Conservation (phyloP, 2,888 invertebrate genomes). For the Seira ritae region DNA sequence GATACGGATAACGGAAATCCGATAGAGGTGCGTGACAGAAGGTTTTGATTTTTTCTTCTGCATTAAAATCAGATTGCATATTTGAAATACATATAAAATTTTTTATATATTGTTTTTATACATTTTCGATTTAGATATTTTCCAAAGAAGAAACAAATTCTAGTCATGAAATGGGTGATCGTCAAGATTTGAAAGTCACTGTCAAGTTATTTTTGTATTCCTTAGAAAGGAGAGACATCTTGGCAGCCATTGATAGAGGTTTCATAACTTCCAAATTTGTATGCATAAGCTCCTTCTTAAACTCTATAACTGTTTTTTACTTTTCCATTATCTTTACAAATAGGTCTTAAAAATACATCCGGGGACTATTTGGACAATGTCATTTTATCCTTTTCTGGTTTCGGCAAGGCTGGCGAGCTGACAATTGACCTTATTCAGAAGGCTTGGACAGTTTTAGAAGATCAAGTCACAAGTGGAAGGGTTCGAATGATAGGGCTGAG, state of each 20-base stretch:
- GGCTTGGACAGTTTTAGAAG: conserved; percentile 87
- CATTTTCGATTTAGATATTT: conserved; percentile 26
- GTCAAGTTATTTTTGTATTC: conserved; percentile 90
- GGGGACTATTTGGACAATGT: conserved; percentile 84
- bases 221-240: conserved; percentile 81
- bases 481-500: conserved; percentile 89
- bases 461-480: conserved; percentile 81
- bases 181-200: conserved; percentile 88
- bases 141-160: conserved; percentile 36
- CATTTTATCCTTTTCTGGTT: conserved; percentile 82
- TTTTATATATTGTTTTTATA: too few relatives aligned
- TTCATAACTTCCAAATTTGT: conserved; percentile 60
- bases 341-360: conserved; percentile 63
- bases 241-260: conserved; percentile 86
- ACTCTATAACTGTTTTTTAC: too few relatives aligned
- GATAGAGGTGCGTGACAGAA: conserved; percentile 53
- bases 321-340: too few relatives aligned
- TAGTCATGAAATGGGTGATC: conserved; percentile 80
- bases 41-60: too few relatives aligned
- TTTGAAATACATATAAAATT: too few relatives aligned
- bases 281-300: too few relatives aligned
- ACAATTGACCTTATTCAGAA: conserved; percentile 82
- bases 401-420: conserved; percentile 73
- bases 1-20: conserved; percentile 51
- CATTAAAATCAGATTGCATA: too few relatives aligned